Evolutionary conservation across 1,140 invertebrate genomes (phyloP).

Genomic region (Dendroctonus valens): DNA sequence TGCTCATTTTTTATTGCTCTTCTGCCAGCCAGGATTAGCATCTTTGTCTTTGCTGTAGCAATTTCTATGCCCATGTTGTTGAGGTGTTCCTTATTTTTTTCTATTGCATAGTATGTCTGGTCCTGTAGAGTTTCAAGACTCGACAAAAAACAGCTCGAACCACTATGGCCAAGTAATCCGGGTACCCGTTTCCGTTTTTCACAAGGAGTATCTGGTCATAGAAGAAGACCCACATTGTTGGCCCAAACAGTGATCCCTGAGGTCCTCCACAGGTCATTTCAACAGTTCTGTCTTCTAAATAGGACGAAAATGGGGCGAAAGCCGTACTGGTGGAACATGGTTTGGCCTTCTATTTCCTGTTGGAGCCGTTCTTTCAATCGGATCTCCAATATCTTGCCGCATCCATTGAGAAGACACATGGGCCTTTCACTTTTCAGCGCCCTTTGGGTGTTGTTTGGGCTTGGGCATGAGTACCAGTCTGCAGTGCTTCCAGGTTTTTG

Average conservation of each 20-base stretch:
- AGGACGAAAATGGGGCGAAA: conserved; percentile 21
- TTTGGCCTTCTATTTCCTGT: no score
- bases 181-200: conserved; percentile 35
- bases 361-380: no score
- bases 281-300: conserved; percentile 27
- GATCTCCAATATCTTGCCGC: no score
- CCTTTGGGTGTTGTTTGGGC: conserved; percentile 31
- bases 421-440: no score
- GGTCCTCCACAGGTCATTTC: conserved; percentile 30
- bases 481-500: conserved; percentile 45
- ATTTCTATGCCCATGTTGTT: neutral
- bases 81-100: neutral
- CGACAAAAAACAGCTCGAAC: conserved; percentile 11
- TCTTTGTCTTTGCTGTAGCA: no score
- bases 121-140: no score
- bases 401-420: no score
- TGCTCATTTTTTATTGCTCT: no score
- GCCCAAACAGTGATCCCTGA: conserved; percentile 44
- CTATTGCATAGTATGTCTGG: no score
- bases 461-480: conserved; percentile 48
- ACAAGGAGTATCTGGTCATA: conserved; percentile 43
- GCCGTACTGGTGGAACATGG: neutral
- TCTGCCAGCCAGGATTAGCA: no score
- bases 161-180: conserved; percentile 43
- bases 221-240: conserved; percentile 44